Evolutionary conservation across 2,797 vertebrate species (phyloP), one percentile per base, ranked within the genome.

Genomic region (Phoeniculus purpureus): DNA sequence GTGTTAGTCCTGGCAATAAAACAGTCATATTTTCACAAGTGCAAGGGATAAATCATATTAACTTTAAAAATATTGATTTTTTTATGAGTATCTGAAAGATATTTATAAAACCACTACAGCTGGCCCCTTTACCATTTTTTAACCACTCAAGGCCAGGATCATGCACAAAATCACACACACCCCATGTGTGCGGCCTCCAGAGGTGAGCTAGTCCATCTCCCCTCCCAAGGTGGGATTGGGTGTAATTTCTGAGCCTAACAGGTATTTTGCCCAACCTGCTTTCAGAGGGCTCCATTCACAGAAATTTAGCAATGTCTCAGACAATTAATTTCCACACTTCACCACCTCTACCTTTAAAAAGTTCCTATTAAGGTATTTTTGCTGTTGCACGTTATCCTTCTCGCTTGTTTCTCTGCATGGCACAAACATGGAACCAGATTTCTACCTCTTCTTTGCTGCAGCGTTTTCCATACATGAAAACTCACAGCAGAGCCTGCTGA

Each of bases 401-500:
- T 84, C 5, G 3, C 3, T 20, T 66, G 19, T 70, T 48, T 55
- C 73, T 72, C 37, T 17, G 2, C 26, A 26, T 12, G 12, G 3
- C 25, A 31, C 8, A 31, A 55, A 21, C 20, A 48, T 0, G 8
- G n/a, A 68, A 66, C 1, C 4, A 23, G 25, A 31, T 50, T 87
- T 70, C 17, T 72, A 32, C 21, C 12, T 61, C 54, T 23, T 47
- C 51, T 61, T 56, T 66, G 22, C 43, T 7, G 20, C 17, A 61
- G 81, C 12, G 12, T 1, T 55, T 55, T n/a, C 18, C 2, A 1
- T 13, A 10, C 7, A 12, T 20, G 20, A 68, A 79, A 85, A 55
- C 59, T 26, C 4, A 21, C 0, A 2, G 20, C 15, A 26, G 20
- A 76, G 17, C 1, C 1, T 23, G 5, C 2, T 32, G 12, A 7